phyloP scores from a whole-genome alignment of 2,888 invertebrate genomes.

The Horisme vitalbata region DNA sequence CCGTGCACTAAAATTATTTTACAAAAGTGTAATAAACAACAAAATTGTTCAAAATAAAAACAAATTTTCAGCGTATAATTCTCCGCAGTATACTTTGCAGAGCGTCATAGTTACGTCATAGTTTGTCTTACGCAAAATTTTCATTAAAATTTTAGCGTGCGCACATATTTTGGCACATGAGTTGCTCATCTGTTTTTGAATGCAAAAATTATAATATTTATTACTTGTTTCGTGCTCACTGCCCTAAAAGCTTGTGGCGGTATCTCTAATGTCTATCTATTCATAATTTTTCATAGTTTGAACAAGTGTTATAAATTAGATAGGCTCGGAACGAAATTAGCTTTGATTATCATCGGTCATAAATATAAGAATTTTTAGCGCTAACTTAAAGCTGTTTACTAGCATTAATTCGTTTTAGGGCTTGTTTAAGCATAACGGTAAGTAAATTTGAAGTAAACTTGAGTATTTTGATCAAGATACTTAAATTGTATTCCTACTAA shows the following conservation, averaged over 20 bases:
- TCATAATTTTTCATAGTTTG: constrained; percentile 37
- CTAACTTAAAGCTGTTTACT: constrained; percentile 14
- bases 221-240: constrained; percentile 35
- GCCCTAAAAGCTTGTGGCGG: constrained; percentile 28
- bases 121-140: too few relatives aligned
- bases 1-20: too few relatives aligned
- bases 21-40: too few relatives aligned
- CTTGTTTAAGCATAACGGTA: background rate
- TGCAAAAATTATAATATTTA: constrained; percentile 45
- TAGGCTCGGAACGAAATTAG: constrained; percentile 27
- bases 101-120: too few relatives aligned
- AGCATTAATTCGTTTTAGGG: background rate
- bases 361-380: constrained; percentile 26
- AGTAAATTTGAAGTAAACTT: too few relatives aligned
- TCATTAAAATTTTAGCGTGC: background rate
- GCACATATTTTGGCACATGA: background rate
- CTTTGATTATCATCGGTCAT: constrained; percentile 31
- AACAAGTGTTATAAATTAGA: constrained; percentile 36
- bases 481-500: too few relatives aligned
- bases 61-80: too few relatives aligned
- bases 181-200: constrained; percentile 1
- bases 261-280: constrained; percentile 42
- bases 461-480: too few relatives aligned
- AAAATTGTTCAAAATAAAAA: too few relatives aligned
- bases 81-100: too few relatives aligned